Conservation (phyloP, 2,113 vertebrate genomes). For the Scomber colias region DNA sequence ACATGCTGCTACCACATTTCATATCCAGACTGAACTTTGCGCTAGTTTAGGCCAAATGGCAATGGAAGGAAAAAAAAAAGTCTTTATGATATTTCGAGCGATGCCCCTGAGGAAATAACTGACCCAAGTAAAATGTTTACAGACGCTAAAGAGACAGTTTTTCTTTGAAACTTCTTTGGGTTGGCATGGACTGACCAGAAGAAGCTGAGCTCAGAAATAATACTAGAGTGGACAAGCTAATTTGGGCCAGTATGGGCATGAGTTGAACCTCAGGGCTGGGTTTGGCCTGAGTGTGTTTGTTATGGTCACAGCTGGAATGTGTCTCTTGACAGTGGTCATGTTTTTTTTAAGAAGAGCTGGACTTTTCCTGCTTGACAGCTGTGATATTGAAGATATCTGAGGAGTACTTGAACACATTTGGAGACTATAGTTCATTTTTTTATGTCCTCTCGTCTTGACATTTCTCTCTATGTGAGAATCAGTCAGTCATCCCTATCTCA, state of each 20-base stretch:
- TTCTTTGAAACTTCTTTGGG: slow-evolving; percentile 25
- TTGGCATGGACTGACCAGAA: slow-evolving; percentile 30
- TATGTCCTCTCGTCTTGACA: no score
- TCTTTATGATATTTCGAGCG: slow-evolving; percentile 19
- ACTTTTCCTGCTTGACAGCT: slow-evolving; percentile 42
- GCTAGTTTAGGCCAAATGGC: slow-evolving; percentile 28
- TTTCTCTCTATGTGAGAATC: no score
- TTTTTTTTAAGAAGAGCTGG: slow-evolving; percentile 23
- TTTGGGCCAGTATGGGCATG: slow-evolving; percentile 34
- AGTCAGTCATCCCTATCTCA: no score
- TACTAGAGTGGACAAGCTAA: slow-evolving; percentile 49
- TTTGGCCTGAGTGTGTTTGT: slow-evolving; percentile 37
- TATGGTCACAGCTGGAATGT: slow-evolving; percentile 52
- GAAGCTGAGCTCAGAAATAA: slow-evolving; percentile 40
- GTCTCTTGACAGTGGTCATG: slow-evolving; percentile 20
- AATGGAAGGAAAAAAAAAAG: slow-evolving; percentile 9
- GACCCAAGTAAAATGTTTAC: slow-evolving; percentile 30
- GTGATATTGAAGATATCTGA: slow-evolving; percentile 40
- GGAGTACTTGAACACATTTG: not conserved
- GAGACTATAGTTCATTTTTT: no score
- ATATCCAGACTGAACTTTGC: slow-evolving; percentile 42
- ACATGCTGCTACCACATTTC: slow-evolving; percentile 37
- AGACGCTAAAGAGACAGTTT: not conserved
- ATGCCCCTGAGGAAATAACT: slow-evolving; percentile 12
- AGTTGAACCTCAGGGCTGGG: slow-evolving; percentile 50